Evolutionary conservation across 2,797 vertebrate species (phyloP), one percentile per base, ranked within the genome.

Genomic region (Lacerta bilineata): DNA sequence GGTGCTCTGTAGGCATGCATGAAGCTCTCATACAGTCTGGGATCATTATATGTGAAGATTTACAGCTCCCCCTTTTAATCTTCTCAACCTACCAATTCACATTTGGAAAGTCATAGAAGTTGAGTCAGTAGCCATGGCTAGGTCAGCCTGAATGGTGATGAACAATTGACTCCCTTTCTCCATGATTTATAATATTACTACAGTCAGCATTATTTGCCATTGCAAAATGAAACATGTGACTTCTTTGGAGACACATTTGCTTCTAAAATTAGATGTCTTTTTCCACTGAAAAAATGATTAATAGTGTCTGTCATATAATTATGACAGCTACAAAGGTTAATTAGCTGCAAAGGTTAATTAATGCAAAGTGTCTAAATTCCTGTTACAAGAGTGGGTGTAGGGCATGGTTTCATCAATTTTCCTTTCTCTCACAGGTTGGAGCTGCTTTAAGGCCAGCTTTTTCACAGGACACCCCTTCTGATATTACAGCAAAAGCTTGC

Each of bases 401-500:
- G 9, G 11, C 43, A 17, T 76, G 27, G 23, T 90, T 86, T 77
- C 17, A 2, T 0, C 88, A 25, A 4, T 39, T 85, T 89, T 79
- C 90, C 50, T 1, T 88, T 84, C 88, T 27, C 83, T n/a, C 92
- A 87, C 91, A 99, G 99, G 99, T 99, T 84, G 98, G 99, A 92
- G 99, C 99, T 95, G 99, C 99, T 84, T 97, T 99, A 77, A 98
- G 99, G 93, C 99, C 99, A 41, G 99, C 99, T 5, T 99, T 99
- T 96, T 99, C 99, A 76, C 98, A 98, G 69, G 99, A 99, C 93
- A 99, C 99, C 0, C 99, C 99, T 0, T 99, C 99, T n/a, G 99
- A 99, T 95, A 99, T 99, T 95, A 99, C 98, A 33, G 99, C 99
- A 29, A 99, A 99, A 96, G 98, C 99, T 80, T 99, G 99, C 94